Base-by-base conservation (phyloP, 2,888 invertebrate genomes). In the Lycaena phlaeas region DNA sequence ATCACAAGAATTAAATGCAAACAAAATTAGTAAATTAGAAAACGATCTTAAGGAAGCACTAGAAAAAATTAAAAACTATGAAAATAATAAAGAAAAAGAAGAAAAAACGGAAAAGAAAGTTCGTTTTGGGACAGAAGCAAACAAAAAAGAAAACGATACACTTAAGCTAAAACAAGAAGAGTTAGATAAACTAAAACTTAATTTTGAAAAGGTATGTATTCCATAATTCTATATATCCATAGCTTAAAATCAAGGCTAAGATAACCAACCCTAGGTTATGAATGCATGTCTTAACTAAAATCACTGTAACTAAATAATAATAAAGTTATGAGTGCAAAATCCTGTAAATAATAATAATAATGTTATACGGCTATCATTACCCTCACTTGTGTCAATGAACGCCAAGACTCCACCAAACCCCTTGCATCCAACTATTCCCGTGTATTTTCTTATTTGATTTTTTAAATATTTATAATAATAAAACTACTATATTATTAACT, bases 11-110 rank as follows among this genome's bases (percentile, higher is more conserved):
- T 87, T 86, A 54, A 87, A 87, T 51, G 78, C 88, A 43, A 87
- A 86, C 45, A 89, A 88, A 73, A 84, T 91, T 46, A 85, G 69
- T 22, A 77, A 86, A 38, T 60, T 91, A 50, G 91, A 92, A 70
- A 85, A 77, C 22, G 88, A 90, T 64, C 66, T 90, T 34, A 86
- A 86, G 51, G 87, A 87, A 54, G 87, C 88, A 12, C 75, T 86
- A 51, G 71, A 70, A 28, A 88, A 87, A 74, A 72, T 89, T 30
- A 87, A 86, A 57, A 86, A 87, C 47, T 62, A 87, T 12, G 87
- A 88, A 70, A 68, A 50, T 41, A 68, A 51, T 39, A 67, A 66
- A 54, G 67, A 68, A 28, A 70, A 71, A 57, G 75, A 86, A 44
- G 86, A 87, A 43, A 86, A 86, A 59, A 55, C 72, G 22, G 87